These are phyloP conservation scores for Leucophenga varia DNA, from an alignment of 1,140 invertebrate species.

Conservation along the genomic window DNA sequence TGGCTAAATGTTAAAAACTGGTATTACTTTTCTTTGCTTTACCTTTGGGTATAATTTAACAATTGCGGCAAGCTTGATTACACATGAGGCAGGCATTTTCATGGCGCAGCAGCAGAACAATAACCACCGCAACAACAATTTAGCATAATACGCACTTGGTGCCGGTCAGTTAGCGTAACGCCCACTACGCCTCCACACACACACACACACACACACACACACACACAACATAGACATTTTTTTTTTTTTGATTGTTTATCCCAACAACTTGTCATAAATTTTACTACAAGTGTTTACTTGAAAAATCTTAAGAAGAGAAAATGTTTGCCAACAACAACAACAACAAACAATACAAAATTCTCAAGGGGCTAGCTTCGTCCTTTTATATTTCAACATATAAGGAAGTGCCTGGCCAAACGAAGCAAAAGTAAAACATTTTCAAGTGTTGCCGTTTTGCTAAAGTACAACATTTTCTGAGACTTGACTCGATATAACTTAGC, in stretches of 20 bases:
- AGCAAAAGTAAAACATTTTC: too few relatives aligned
- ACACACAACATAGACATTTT: conserved; percentile 27
- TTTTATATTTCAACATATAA: too few relatives aligned
- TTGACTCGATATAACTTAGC: too few relatives aligned
- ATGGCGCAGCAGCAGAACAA: conserved; percentile 2
- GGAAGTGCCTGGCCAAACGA: too few relatives aligned
- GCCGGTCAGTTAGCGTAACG: conserved; percentile 37
- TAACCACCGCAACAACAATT: background rate
- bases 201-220: conserved; percentile 18
- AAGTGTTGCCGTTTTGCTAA: too few relatives aligned
- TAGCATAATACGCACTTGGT: conserved; percentile 34
- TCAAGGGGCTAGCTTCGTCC: too few relatives aligned
- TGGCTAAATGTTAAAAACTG: too few relatives aligned
- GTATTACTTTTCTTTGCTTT: conserved; percentile 9
- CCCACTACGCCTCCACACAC: conserved; percentile 11
- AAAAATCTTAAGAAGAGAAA: conserved; percentile 14
- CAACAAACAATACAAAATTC: too few relatives aligned
- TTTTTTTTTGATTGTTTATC: conserved; percentile 50
- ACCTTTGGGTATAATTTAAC: conserved; percentile 42
- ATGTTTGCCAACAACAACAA: too few relatives aligned
- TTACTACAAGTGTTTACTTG: conserved; percentile 44
- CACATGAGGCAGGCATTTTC: conserved; percentile 35
- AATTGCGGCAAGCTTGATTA: conserved; percentile 27
- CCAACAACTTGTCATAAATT: conserved; percentile 54
- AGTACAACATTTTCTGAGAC: too few relatives aligned